phyloP scores from a whole-genome alignment of 2,888 invertebrate species.

The Nemotelus pantherinus region DNA sequence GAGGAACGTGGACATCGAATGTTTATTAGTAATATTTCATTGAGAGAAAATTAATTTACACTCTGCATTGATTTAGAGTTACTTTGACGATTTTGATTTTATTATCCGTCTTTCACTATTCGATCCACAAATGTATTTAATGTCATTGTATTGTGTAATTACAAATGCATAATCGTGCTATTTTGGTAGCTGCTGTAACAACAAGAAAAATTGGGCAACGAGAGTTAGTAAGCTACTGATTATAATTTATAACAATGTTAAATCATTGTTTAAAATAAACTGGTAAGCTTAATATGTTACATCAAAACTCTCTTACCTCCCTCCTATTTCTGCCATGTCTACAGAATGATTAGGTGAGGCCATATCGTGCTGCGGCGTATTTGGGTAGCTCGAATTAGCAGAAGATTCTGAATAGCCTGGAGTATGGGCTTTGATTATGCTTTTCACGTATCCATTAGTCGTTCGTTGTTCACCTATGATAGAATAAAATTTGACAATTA shows the following conservation, averaged over 20 bases:
- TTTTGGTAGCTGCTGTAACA: constrained; percentile 63
- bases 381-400: constrained; percentile 68
- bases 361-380: constrained; percentile 77
- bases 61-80: too few relatives aligned
- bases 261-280: neutral
- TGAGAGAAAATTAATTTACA: too few relatives aligned
- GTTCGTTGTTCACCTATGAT: constrained; percentile 61
- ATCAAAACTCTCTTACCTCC: constrained; percentile 70
- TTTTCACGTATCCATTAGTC: constrained; percentile 83
- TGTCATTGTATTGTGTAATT: constrained; percentile 51
- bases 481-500: constrained; percentile 22
- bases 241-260: neutral
- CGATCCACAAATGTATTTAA: neutral
- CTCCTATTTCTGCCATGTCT: constrained; percentile 79
- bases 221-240: neutral
- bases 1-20: too few relatives aligned
- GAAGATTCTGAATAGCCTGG: constrained; percentile 70
- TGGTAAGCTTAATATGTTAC: neutral
- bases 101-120: too few relatives aligned
- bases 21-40: too few relatives aligned
- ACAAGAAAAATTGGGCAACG: constrained; percentile 53
- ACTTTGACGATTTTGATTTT: too few relatives aligned
- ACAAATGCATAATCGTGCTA: constrained; percentile 66
- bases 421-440: constrained; percentile 83
- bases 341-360: constrained; percentile 79